Evolutionary conservation across 2,888 invertebrate species (phyloP).

Genomic region (Ditylenchus weischeri): DNA sequence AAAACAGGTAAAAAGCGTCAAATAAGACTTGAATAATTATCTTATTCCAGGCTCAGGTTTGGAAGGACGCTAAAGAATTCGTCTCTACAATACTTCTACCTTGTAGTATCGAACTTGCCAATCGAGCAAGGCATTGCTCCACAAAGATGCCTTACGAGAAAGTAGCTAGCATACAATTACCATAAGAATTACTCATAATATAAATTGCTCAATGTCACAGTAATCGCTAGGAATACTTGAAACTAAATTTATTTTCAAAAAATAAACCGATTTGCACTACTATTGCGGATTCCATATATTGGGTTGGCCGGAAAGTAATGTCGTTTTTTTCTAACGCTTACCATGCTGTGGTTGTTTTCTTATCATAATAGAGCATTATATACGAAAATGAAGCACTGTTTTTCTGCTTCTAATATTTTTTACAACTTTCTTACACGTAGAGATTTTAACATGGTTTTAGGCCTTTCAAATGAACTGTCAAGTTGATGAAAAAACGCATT

Average conservation of each 20-base stretch:
- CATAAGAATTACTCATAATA: neutral
- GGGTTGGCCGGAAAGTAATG: too few relatives aligned
- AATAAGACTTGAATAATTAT: neutral
- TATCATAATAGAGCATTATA: too few relatives aligned
- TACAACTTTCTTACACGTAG: too few relatives aligned
- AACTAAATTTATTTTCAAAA: neutral
- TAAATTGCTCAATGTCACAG: too few relatives aligned
- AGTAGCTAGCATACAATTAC: neutral
- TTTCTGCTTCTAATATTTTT: too few relatives aligned
- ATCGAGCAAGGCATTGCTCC: conserved; percentile 30
- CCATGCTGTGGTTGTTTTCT: too few relatives aligned
- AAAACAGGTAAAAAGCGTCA: conserved; percentile 41
- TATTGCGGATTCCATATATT: neutral
- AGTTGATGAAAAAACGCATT: too few relatives aligned
- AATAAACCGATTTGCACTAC: neutral
- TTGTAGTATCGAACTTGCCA: conserved; percentile 45
- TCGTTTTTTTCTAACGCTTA: too few relatives aligned
- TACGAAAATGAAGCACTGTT: too few relatives aligned
- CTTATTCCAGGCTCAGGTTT: conserved; percentile 8
- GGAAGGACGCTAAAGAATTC: conserved; percentile 1
- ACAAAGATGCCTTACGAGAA: conserved; percentile 2
- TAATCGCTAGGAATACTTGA: neutral
- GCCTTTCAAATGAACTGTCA: too few relatives aligned
- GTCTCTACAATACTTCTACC: conserved; percentile 39
- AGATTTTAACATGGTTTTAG: too few relatives aligned